Evolutionary conservation across 2,113 vertebrate species (phyloP), one percentile per base, ranked within the genome.

Genomic region (Stegostoma tigrinum): DNA sequence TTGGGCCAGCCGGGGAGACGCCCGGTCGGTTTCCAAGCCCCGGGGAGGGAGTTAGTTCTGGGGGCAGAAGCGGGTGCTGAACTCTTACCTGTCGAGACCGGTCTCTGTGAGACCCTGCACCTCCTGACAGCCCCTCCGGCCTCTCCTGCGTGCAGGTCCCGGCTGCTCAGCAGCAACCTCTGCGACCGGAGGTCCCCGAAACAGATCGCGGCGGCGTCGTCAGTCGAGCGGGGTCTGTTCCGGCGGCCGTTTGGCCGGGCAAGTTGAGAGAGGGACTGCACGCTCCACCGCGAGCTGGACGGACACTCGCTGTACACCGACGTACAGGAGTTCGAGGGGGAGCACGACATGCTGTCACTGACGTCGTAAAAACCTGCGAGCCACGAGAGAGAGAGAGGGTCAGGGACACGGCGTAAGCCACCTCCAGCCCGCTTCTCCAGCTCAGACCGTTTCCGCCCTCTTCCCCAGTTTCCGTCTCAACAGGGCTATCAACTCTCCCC

Each of bases 301-400:
- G 97, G 96, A 0, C 96, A 97, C 10, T 98, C 98, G 45, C 98
- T 98, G 96, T 97, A 98, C 96, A 98, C 97, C 0, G 98, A 98
- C 97, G 97, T 97, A 96, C 97, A 97, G 5, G 98, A 98, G 97
- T 98, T 97, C 0, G 98, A 98, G 64, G 98, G 96, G 78, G 98
- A 98, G 96, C 96, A 94, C 19, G 96, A 91, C 45, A 96, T 90
- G 15, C 98, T 98, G 55, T 98, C 98, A n/a, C 97, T 98, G 91
- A 98, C 98, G 0, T 98, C 98, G 78, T 98, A 98, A 96, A 98
- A 98, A 68, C 98, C 98, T 98, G 96, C 0, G 55, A 45, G 48
- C n/a, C n/a, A n/a, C 85, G 68, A 70, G 67, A 66, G 96, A 96
- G 96, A 96, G 45, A 48, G 19, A 30, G 61, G 2, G 83, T 4